Evolutionary conservation across 2,113 vertebrate genomes (phyloP).

Genomic region (Neofelis nebulosa): DNA sequence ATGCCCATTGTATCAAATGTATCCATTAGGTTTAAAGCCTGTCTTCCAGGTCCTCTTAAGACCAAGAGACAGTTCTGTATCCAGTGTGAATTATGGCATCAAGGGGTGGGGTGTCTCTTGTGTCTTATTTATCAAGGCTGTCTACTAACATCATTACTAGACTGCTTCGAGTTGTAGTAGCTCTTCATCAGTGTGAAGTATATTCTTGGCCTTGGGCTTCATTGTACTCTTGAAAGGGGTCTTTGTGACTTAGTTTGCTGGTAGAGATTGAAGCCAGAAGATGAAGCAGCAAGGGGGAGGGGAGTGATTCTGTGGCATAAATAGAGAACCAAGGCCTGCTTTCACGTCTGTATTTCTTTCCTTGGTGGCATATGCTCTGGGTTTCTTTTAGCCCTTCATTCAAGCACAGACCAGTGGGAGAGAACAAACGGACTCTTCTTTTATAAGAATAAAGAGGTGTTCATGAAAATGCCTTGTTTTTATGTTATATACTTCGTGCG

Average conservation of each 20-base stretch:
- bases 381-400: background rate
- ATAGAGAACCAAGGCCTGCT: background rate
- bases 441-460: background rate
- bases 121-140: background rate
- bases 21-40: background rate
- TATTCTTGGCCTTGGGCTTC: background rate
- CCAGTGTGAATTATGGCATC: background rate
- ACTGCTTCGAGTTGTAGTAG: background rate
- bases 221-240: background rate
- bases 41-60: background rate
- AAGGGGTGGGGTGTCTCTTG: background rate
- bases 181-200: background rate
- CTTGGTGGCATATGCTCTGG: background rate
- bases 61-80: background rate
- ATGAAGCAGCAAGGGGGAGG: background rate
- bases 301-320: background rate
- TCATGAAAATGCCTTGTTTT: slow-evolving; percentile 5
- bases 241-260: slow-evolving; percentile 34
- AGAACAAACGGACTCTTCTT: background rate
- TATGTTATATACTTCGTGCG: background rate
- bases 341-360: background rate
- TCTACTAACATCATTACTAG: background rate
- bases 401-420: background rate
- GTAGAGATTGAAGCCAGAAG: background rate
- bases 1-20: background rate